Evolutionary conservation across 2,113 vertebrate genomes (phyloP), one percentile per base, ranked within the genome.

Genomic region (Tyto alba): DNA sequence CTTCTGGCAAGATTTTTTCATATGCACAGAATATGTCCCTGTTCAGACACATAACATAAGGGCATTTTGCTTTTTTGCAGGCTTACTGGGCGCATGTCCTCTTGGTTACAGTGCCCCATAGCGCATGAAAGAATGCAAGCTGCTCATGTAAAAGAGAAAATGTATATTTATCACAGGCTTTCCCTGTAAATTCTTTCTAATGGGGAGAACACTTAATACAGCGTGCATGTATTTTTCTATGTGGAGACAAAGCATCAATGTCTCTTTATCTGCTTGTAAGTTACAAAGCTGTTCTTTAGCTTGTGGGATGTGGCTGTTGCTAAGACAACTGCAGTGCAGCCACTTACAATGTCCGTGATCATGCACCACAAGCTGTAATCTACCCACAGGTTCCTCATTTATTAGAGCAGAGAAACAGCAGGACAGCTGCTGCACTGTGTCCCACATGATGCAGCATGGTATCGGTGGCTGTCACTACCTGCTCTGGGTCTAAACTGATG

Each of bases 241-340:
- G 73, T 36, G 80, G 87, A 86, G 64, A 90, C 87, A 88, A 92
- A 87, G 96, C 92, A 88, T 88, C 76, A 68, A 12, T 57, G 85
- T 79, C 91, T 89, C 81, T 69, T 53, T 76, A 87, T 59, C 82
- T 0, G 18, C 84, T 47, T 55, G 45, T 27, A 77, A 89, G 85
- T 84, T 82, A 74, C 95, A 93, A 62, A 93, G 82, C 77, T 66
- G 53, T 78, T 91, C 76, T 85, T 75, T 10, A 87, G 71, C 73
- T 73, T 29, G 47, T 91, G 89, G 95, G 89, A 91, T 89, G 83
- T 88, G 89, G 71, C 72, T 85, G 96, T 97, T 97, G 96, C 96
- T 96, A 97, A 68, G 97, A 96, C 97, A 96, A 97, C 97, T 88
- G 90, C 4, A 0, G 91, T 64, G 93, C 78, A 84, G 75, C 62